phyloP scores from a whole-genome alignment of 2,797 vertebrate genomes.

The Pseudochromis fuscus region DNA sequence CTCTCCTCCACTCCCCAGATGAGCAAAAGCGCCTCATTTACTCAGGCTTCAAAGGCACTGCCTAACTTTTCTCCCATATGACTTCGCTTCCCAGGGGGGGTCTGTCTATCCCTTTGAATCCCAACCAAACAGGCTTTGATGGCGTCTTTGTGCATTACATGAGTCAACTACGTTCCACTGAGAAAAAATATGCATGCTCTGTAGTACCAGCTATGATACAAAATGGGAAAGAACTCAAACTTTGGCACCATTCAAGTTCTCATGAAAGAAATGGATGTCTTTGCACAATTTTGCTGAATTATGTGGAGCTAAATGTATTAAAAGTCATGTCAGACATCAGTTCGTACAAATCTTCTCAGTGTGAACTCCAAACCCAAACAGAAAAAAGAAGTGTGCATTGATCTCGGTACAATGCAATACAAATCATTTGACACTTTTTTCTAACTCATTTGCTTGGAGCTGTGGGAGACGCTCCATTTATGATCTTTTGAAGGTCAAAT shows the following conservation, averaged over 20 bases:
- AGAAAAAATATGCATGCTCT: conserved; percentile 70
- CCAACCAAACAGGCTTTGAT: conserved; percentile 82
- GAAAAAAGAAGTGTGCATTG: not conserved
- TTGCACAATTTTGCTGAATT: conserved; percentile 57
- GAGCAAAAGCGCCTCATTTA: conserved; percentile 82
- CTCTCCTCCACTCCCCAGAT: conserved; percentile 70
- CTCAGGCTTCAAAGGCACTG: conserved; percentile 80
- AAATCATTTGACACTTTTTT: not conserved
- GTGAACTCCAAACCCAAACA: conserved; percentile 22
- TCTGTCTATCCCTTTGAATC: conserved; percentile 81
- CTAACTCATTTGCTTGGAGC: not conserved
- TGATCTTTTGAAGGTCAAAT: conserved; percentile 4
- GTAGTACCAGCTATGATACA: conserved; percentile 59
- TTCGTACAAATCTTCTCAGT: conserved; percentile 35
- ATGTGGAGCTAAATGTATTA: conserved; percentile 36
- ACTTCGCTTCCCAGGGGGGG: conserved; percentile 69
- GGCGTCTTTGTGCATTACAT: conserved; percentile 78
- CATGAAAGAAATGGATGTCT: conserved; percentile 55
- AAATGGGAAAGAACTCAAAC: conserved; percentile 56
- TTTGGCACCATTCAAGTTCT: conserved; percentile 52
- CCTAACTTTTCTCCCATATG: conserved; percentile 80
- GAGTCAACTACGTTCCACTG: conserved; percentile 71
- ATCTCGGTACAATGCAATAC: not conserved
- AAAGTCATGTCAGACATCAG: conserved; percentile 48
- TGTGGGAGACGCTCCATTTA: conserved; percentile 1